Conservation (phyloP, 1,140 invertebrate genomes). For the Myzus persicae region DNA sequence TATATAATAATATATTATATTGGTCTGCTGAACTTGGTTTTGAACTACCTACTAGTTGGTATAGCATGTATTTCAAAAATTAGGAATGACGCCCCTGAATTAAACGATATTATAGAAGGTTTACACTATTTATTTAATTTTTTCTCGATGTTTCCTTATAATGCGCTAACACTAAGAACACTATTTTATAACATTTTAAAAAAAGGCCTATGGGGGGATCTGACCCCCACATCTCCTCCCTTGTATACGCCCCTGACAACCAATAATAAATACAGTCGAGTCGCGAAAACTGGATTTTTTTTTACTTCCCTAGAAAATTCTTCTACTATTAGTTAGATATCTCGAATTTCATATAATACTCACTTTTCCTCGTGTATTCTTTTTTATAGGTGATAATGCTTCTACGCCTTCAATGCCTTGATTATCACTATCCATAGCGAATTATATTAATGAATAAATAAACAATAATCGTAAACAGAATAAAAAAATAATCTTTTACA, state of each 20-base stretch:
- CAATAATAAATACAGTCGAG: neutral
- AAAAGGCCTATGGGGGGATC: too few relatives aligned
- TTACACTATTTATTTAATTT: too few relatives aligned
- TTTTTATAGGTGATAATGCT: neutral
- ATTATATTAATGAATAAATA: neutral
- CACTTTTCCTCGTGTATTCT: neutral
- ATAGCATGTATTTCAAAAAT: too few relatives aligned
- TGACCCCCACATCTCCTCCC: too few relatives aligned
- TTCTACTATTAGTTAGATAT: neutral
- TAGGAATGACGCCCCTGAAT: too few relatives aligned
- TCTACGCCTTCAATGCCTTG: neutral
- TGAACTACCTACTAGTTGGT: too few relatives aligned
- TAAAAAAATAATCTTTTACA: neutral
- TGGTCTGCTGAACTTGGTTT: too few relatives aligned
- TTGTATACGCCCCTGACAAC: neutral
- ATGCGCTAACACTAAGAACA: too few relatives aligned
- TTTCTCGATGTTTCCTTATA: too few relatives aligned
- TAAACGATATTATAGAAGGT: too few relatives aligned
- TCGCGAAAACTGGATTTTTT: neutral
- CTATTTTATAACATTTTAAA: too few relatives aligned
- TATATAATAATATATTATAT: too few relatives aligned
- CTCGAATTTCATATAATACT: neutral
- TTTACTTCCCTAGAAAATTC: neutral
- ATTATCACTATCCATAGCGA: neutral
- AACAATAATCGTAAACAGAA: neutral